Percentiles rank a stretch among this genome's conserved stretches.
phyloP scores from a whole-genome alignment of 2,797 vertebrate genomes.

The Epinephelus coioides region DNA sequence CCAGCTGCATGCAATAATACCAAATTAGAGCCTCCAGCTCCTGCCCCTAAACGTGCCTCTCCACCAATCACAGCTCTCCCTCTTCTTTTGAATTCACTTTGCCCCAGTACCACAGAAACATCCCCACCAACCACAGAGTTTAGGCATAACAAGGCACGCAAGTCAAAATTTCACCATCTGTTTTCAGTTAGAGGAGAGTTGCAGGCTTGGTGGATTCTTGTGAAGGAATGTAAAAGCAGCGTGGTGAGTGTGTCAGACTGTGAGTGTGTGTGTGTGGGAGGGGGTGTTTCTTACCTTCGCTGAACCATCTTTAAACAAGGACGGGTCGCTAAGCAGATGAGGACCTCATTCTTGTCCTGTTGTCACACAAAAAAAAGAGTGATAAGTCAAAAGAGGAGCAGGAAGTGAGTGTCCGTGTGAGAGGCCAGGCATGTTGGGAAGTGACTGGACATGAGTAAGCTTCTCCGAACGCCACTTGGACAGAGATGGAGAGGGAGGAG shows the following conservation, averaged over 20 bases:
- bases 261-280: slow-evolving; percentile 8
- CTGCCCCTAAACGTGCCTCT: slow-evolving; percentile 38
- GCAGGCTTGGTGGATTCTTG: slow-evolving; percentile 47
- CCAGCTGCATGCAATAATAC: slow-evolving; percentile 46
- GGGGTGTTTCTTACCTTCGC: slow-evolving; percentile 71
- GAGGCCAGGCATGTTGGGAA: slow-evolving; percentile 74
- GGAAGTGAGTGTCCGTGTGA: slow-evolving; percentile 53
- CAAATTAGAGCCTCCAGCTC: slow-evolving; percentile 25
- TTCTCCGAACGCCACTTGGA: slow-evolving; percentile 69
- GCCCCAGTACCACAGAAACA: slow-evolving; percentile 45
- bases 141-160: slow-evolving; percentile 38
- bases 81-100: slow-evolving; percentile 52
- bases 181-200: slow-evolving; percentile 72
- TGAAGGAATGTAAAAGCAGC: slow-evolving; percentile 67
- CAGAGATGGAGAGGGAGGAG: slow-evolving; percentile 68
- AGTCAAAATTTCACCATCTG: slow-evolving; percentile 76
- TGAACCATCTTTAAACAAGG: slow-evolving; percentile 64
- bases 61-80: slow-evolving; percentile 58
- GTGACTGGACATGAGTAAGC: slow-evolving; percentile 81
- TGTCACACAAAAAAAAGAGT: slow-evolving; percentile 28
- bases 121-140: slow-evolving; percentile 48
- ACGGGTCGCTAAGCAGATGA: slow-evolving; percentile 27
- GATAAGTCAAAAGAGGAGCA: slow-evolving; percentile 34
- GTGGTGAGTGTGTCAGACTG: slow-evolving; percentile 20
- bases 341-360: slow-evolving; percentile 65